A percentile compares a stretch with the other conserved stretches of the same genome.
These are phyloP conservation scores for Stenodema calcarata DNA, from an alignment of 2,888 invertebrate species.

Conservation along the genomic window DNA sequence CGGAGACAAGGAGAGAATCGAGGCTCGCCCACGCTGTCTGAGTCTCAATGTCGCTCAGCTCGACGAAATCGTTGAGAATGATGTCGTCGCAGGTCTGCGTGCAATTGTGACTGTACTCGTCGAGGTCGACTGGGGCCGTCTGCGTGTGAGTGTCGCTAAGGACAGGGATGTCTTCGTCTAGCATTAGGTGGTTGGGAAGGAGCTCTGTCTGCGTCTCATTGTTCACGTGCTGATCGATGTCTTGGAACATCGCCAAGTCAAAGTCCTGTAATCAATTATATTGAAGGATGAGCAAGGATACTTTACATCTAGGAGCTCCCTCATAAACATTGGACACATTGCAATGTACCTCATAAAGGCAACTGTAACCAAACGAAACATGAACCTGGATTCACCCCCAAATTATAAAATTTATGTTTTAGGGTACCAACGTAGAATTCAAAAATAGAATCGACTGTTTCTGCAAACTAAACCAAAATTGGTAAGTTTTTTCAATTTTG, in stretches of 20 bases:
- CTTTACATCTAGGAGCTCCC: no score
- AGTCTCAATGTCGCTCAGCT: slow-evolving; percentile 68
- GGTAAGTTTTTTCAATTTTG: no score
- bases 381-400: no score
- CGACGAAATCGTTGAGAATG: slow-evolving; percentile 64
- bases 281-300: no score
- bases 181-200: slow-evolving; percentile 58
- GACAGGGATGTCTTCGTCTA: slow-evolving; percentile 46
- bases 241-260: slow-evolving; percentile 47
- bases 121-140: slow-evolving; percentile 60
- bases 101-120: slow-evolving; percentile 64
- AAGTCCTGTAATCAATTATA: slow-evolving; percentile 19
- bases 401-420: no score
- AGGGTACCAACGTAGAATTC: no score
- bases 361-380: no score
- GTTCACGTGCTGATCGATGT: slow-evolving; percentile 59
- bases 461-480: no score
- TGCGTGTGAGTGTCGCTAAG: slow-evolving; percentile 58
- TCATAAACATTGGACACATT: no score
- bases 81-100: slow-evolving; percentile 68
- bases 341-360: no score
- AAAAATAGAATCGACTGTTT: no score
- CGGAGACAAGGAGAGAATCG: slow-evolving; percentile 65
- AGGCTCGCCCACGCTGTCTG: slow-evolving; percentile 68
- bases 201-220: slow-evolving; percentile 70